Percentiles rank a stretch among this genome's conserved stretches.
Evolutionary conservation across 2,113 vertebrate genomes (phyloP).

Genomic region (Vombatus ursinus): DNA sequence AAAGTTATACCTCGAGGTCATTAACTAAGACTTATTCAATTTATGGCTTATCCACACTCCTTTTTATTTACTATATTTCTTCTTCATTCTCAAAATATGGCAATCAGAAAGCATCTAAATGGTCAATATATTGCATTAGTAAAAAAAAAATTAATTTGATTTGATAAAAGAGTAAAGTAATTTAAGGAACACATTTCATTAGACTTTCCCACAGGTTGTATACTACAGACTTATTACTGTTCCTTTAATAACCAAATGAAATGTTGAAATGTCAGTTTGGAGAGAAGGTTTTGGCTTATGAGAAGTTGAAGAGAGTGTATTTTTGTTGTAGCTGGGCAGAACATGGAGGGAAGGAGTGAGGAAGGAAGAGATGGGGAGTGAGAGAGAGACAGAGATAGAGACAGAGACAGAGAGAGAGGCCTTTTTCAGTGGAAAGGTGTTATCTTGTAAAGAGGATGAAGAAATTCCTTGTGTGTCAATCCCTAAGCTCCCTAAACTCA

Average conservation of each 20-base stretch:
- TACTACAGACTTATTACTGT: not conserved
- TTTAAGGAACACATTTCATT: not conserved
- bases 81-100: not conserved
- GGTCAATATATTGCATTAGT: not conserved
- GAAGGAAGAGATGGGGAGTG: too few relatives aligned
- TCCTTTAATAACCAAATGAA: not conserved
- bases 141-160: not conserved
- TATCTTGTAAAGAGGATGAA: not conserved
- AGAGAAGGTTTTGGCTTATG: too few relatives aligned
- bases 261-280: not conserved
- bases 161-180: not conserved
- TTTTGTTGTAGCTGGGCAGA: not conserved
- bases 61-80: not conserved
- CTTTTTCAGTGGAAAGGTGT: too few relatives aligned
- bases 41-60: not conserved
- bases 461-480: not conserved
- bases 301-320: not conserved
- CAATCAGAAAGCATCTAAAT: not conserved
- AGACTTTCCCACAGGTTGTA: not conserved
- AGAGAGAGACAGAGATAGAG: too few relatives aligned
- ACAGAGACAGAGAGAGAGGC: too few relatives aligned
- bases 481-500: not conserved
- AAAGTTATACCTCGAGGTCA: not conserved
- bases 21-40: not conserved
- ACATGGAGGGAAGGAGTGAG: not conserved